Conservation (phyloP, 2,113 vertebrate species). For the Bucco capensis region DNA sequence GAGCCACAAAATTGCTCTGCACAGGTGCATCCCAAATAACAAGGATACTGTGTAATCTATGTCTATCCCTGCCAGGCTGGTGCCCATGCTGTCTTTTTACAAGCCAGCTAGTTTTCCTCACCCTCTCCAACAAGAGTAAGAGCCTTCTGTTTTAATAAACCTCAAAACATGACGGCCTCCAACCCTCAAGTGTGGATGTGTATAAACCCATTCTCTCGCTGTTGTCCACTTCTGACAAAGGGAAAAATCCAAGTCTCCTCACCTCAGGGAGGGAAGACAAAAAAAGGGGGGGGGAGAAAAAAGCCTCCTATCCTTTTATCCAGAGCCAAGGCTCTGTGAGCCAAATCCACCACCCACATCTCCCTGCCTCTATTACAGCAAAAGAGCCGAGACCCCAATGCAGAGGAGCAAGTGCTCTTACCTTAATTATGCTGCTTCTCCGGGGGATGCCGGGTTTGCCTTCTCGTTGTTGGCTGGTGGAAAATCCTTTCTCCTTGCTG, state of each 20-base stretch:
- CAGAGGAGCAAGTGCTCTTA: conserved; percentile 63
- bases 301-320: not conserved
- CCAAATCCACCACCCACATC: not conserved
- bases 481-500: conserved; percentile 61
- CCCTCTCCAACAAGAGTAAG: not conserved
- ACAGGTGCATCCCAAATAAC: conserved; percentile 46
- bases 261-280: not conserved
- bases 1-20: conserved; percentile 33
- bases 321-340: not conserved
- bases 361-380: not conserved
- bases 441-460: conserved; percentile 85
- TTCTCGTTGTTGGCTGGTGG: conserved; percentile 60
- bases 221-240: not conserved
- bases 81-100: conserved; percentile 1
- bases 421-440: conserved; percentile 95
- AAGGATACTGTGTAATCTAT: not conserved
- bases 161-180: not conserved
- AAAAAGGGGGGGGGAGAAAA: not conserved
- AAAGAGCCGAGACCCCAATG: not conserved
- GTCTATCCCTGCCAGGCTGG: not conserved
- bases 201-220: not conserved
- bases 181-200: not conserved
- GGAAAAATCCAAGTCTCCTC: not conserved
- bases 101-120: not conserved
- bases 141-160: not conserved